Conservation (phyloP, 1,140 invertebrate species). For the Drosophila ananassae region DNA sequence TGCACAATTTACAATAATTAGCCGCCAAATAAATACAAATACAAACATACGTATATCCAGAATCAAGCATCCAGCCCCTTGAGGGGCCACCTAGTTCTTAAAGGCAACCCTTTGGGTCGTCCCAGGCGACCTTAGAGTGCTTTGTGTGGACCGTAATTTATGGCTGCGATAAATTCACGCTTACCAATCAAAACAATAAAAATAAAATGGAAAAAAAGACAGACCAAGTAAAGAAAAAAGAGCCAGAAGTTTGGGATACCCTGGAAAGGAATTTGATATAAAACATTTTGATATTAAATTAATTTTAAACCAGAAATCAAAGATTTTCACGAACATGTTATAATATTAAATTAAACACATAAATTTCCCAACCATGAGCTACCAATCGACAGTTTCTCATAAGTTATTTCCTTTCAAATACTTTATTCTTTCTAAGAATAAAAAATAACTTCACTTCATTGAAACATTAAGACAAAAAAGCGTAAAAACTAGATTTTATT, state of each 20-base stretch:
- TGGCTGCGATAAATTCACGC: conserved; percentile 57
- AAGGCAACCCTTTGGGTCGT: conserved; percentile 23
- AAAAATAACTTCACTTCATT: not conserved
- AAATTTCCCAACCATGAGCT: no score
- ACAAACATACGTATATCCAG: conserved; percentile 17
- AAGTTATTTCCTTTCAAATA: no score
- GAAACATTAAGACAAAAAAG: not conserved
- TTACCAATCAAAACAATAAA: conserved; percentile 36
- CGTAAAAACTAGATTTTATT: not conserved
- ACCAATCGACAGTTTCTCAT: no score
- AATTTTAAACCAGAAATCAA: no score
- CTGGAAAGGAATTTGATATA: not conserved
- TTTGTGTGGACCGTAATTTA: conserved; percentile 51
- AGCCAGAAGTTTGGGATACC: conserved; percentile 1
- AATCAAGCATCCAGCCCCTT: not conserved
- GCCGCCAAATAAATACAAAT: conserved; percentile 16
- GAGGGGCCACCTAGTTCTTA: not conserved
- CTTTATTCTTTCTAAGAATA: no score
- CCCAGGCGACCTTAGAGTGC: conserved; percentile 47
- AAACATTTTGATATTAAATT: no score
- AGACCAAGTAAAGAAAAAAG: not conserved
- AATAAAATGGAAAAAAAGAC: conserved; percentile 16
- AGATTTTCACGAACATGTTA: no score
- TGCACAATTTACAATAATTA: conserved; percentile 58
- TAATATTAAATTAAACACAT: no score